Evolutionary conservation across 2,113 vertebrate species (phyloP).

Genomic region (Lepidothrix coronata): DNA sequence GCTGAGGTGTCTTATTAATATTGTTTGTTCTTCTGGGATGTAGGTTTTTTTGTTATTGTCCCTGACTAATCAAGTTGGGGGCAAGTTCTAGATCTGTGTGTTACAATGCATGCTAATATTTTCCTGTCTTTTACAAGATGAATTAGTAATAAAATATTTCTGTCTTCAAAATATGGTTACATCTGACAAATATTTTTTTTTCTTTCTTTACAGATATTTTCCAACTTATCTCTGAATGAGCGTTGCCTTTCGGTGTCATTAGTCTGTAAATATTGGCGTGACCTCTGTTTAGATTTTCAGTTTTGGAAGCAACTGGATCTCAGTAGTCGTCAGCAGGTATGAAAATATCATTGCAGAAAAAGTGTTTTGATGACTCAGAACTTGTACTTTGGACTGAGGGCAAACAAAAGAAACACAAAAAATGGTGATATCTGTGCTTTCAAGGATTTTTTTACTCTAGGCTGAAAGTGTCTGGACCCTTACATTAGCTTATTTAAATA

Average conservation of each 20-base stretch:
- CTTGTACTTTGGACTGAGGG: background rate
- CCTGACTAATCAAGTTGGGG: background rate
- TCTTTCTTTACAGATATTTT: conserved; percentile 86
- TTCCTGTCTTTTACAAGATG: background rate
- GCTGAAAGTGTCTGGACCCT: background rate
- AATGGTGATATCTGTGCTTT: background rate
- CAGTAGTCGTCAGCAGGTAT: conserved; percentile 95
- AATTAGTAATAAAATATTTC: background rate
- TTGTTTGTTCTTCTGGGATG: background rate
- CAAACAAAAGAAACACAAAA: background rate
- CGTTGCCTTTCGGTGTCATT: conserved; percentile 92
- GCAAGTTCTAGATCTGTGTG: background rate
- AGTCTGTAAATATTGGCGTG: conserved; percentile 98
- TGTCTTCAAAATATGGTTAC: background rate
- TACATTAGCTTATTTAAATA: background rate
- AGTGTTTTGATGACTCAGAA: background rate
- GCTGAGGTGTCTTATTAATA: background rate
- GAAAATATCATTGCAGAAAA: background rate
- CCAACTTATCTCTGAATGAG: conserved; percentile 93
- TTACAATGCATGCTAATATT: background rate
- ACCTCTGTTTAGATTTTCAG: conserved; percentile 97
- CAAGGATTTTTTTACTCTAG: background rate
- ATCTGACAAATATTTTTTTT: background rate
- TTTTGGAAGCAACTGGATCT: conserved; percentile 99
- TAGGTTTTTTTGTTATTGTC: background rate